These are phyloP conservation scores for Hybos culiciformis DNA, from an alignment of 2,888 invertebrate genomes.

Conservation along the genomic window DNA sequence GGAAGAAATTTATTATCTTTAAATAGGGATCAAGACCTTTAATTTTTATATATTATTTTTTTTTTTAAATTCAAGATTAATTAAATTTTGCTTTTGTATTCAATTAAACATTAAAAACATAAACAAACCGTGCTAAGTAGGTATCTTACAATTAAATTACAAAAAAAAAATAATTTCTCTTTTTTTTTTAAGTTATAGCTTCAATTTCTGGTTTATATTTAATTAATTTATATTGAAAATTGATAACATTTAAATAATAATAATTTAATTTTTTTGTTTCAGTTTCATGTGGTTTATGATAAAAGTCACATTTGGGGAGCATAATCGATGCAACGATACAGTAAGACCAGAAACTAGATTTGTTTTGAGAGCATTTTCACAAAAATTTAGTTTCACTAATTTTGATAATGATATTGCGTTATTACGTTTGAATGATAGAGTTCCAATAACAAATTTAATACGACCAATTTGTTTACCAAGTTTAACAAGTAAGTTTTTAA, in stretches of 20 bases:
- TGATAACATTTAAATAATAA: neutral
- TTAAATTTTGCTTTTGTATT: too few species aligned
- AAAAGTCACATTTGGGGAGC: conserved; percentile 76
- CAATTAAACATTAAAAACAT: too few species aligned
- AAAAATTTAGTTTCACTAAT: conserved; percentile 71
- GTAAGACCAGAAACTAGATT: conserved; percentile 62
- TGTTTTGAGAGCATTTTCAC: conserved; percentile 59
- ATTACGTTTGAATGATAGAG: conserved; percentile 63
- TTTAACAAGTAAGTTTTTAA: neutral
- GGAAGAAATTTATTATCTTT: too few species aligned
- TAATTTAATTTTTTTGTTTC: conserved; percentile 27
- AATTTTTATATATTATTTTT: too few species aligned
- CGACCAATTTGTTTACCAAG: conserved; percentile 70
- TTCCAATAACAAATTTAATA: conserved; percentile 63
- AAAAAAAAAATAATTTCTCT: too few species aligned
- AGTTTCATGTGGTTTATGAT: conserved; percentile 91
- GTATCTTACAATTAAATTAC: too few species aligned
- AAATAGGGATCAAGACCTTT: too few species aligned
- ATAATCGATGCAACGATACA: conserved; percentile 65
- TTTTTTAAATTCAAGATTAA: too few species aligned
- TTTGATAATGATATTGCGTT: conserved; percentile 82
- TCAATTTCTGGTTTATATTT: too few species aligned
- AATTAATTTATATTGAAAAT: neutral
- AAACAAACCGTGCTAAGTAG: too few species aligned
- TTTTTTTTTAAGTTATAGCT: too few species aligned